Conservation (phyloP, 2,113 vertebrate species). For the Atherinomorus stipes region DNA sequence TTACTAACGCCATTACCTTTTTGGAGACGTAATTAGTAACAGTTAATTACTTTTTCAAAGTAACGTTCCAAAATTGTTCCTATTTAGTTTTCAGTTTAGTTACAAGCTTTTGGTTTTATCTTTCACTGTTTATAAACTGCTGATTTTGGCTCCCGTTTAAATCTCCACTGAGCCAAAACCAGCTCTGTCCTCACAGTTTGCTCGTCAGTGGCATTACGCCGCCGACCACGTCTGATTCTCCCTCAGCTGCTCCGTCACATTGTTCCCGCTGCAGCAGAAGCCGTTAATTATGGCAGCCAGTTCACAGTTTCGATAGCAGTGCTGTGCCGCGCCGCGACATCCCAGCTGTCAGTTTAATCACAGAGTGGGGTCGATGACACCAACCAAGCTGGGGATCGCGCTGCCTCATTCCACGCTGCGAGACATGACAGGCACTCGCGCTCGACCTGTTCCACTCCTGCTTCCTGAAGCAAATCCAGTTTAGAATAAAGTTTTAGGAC, state of each 20-base stretch:
- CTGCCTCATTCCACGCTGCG: conserved; percentile 6
- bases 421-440: background rate
- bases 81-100: too few species aligned
- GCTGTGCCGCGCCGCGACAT: conserved; percentile 46
- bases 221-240: conserved; percentile 32
- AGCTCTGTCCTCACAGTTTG: conserved; percentile 9
- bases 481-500: too few species aligned
- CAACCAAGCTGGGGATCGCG: background rate
- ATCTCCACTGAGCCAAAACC: background rate
- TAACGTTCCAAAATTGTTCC: too few species aligned
- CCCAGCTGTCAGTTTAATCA: conserved; percentile 69
- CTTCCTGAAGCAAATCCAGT: too few species aligned
- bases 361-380: conserved; percentile 23
- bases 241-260: conserved; percentile 60
- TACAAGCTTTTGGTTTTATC: too few species aligned
- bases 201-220: conserved; percentile 5
- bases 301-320: conserved; percentile 68
- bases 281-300: conserved; percentile 54
- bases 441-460: background rate
- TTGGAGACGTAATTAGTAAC: too few species aligned
- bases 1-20: too few species aligned
- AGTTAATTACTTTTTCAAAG: too few species aligned
- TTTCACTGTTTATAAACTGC: too few species aligned
- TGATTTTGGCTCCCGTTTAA: too few species aligned
- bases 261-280: conserved; percentile 30